Percentiles rank a stretch among this genome's conserved stretches.
These are phyloP conservation scores for Choloepus hoffmanni DNA, from an alignment of 2,113 vertebrate genomes.

Conservation along the genomic window DNA sequence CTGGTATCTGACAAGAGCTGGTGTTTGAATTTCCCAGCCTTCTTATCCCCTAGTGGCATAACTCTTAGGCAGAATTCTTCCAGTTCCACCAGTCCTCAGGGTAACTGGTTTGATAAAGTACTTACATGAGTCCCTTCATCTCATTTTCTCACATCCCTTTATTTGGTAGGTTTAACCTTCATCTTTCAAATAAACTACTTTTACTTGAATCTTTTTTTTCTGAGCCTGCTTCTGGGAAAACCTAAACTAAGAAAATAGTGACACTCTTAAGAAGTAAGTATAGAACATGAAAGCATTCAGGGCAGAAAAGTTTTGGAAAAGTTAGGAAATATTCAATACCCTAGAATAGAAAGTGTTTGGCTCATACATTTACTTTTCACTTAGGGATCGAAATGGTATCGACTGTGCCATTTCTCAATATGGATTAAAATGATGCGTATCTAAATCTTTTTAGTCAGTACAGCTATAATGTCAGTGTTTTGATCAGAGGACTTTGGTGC, in stretches of 20 bases:
- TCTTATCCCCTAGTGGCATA: fast-evolving
- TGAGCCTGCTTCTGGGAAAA: neutral
- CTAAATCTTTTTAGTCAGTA: neutral
- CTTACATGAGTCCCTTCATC: neutral
- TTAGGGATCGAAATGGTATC: neutral
- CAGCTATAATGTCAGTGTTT: neutral
- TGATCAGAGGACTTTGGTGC: neutral
- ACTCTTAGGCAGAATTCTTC: neutral
- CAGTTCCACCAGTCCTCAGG: fast-evolving
- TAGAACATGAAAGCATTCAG: neutral
- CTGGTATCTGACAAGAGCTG: neutral
- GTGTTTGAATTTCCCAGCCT: neutral
- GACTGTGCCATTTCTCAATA: neutral
- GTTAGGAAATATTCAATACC: neutral
- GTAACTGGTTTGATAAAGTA: neutral
- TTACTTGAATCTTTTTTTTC: neutral
- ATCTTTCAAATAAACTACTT: neutral
- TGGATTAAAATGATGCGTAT: neutral
- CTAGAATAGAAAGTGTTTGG: neutral
- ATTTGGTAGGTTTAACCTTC: neutral
- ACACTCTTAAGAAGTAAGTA: neutral
- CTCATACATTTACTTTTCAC: neutral
- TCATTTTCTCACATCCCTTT: neutral
- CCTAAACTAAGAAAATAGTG: neutral
- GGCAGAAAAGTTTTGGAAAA: neutral